These are phyloP conservation scores for Smithornis capensis DNA, from an alignment of 2,113 vertebrate genomes.

Conservation along the genomic window DNA sequence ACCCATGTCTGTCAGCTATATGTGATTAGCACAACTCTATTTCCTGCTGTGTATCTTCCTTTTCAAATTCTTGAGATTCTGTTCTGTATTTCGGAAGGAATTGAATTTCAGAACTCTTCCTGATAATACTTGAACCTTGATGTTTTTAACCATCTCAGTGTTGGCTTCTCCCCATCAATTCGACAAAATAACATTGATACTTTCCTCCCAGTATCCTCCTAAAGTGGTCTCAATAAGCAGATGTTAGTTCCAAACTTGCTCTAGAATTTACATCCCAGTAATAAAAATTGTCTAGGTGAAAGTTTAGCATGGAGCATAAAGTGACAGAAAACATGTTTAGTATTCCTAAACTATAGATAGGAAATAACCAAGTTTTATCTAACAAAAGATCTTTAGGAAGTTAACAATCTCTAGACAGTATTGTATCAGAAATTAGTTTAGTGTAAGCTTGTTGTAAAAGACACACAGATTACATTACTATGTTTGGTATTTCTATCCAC, in stretches of 20 bases:
- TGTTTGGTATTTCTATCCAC: not conserved
- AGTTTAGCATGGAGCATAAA: not conserved
- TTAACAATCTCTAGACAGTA: not conserved
- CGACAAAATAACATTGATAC: not conserved
- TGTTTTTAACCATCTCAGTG: not conserved
- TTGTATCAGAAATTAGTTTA: not conserved
- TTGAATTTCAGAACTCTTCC: not conserved
- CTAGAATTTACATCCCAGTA: not conserved
- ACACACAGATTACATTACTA: not conserved
- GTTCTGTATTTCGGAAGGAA: not conserved
- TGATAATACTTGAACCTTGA: not conserved
- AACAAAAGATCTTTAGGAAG: not conserved
- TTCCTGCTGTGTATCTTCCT: not conserved
- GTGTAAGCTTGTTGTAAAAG: not conserved
- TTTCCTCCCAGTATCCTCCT: not conserved
- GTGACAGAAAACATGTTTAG: not conserved
- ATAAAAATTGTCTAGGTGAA: slow-evolving; percentile 1
- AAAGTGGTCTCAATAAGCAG: not conserved
- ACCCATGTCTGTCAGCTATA: not conserved
- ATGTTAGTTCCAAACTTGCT: not conserved
- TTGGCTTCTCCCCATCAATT: not conserved
- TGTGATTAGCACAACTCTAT: not conserved
- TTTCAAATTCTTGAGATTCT: not conserved
- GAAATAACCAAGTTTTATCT: not conserved
- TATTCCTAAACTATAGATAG: not conserved